phyloP scores from a whole-genome alignment of 2,888 invertebrate species.

The Phalera bucephala region DNA sequence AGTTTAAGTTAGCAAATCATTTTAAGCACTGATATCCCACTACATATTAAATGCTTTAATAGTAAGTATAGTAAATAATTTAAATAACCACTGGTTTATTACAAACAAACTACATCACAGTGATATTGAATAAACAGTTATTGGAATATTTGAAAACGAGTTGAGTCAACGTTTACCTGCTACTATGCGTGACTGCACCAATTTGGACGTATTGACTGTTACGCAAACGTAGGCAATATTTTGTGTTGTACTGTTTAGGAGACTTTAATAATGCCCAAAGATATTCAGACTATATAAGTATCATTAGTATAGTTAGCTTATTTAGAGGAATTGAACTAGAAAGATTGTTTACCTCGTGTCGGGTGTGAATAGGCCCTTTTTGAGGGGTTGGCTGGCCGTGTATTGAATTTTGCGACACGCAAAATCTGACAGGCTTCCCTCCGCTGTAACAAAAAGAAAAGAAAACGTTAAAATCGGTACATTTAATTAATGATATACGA shows the following conservation, averaged over 20 bases:
- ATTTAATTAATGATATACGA: too few relatives aligned
- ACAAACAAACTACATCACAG: too few relatives aligned
- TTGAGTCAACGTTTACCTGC: background rate
- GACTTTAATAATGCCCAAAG: constrained; percentile 8
- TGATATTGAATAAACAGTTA: too few relatives aligned
- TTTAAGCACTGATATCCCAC: too few relatives aligned
- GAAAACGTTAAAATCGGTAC: background rate
- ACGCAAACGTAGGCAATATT: constrained; percentile 7
- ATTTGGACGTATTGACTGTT: constrained; percentile 13
- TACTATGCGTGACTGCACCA: background rate
- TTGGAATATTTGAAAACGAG: background rate
- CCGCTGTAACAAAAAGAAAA: constrained; percentile 87
- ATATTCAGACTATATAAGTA: constrained; percentile 6
- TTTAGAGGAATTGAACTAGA: constrained; percentile 7
- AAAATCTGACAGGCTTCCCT: constrained; percentile 95
- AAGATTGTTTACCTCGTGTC: constrained; percentile 81
- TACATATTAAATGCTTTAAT: too few relatives aligned
- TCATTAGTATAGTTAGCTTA: constrained; percentile 8
- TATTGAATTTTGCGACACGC: constrained; percentile 91
- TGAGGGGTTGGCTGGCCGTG: constrained; percentile 86
- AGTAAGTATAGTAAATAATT: too few relatives aligned
- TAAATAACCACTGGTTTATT: too few relatives aligned
- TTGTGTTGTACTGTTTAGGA: constrained; percentile 10
- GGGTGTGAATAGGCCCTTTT: constrained; percentile 89
- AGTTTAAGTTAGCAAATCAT: too few relatives aligned